Evolutionary conservation across 2,888 invertebrate genomes (phyloP).

Genomic region (Drosophila robusta): DNA sequence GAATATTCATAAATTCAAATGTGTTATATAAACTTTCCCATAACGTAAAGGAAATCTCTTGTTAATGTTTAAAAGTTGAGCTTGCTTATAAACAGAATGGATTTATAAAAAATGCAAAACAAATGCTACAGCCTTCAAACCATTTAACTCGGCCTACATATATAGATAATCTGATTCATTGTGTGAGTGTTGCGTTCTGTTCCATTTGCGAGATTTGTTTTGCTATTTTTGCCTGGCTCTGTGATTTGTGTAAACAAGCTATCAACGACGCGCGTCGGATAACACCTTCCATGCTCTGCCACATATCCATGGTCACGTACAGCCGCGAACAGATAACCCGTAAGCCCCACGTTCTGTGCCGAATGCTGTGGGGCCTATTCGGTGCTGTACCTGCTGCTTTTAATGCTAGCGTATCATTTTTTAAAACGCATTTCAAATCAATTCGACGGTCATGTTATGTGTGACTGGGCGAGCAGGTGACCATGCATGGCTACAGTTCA

Average conservation of each 20-base stretch:
- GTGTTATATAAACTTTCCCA: too few relatives aligned
- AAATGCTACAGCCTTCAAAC: background rate
- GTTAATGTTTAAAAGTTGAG: too few relatives aligned
- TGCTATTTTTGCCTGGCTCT: slow-evolving; percentile 21
- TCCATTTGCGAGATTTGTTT: slow-evolving; percentile 16
- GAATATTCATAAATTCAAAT: too few relatives aligned
- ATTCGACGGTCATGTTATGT: slow-evolving; percentile 52
- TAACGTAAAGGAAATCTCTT: too few relatives aligned
- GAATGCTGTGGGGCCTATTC: background rate
- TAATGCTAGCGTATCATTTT: slow-evolving; percentile 42
- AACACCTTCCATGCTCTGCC: slow-evolving; percentile 15
- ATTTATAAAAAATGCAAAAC: background rate
- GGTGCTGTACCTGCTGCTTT: background rate
- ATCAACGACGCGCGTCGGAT: slow-evolving; percentile 4
- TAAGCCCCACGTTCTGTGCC: background rate
- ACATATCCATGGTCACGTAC: slow-evolving; percentile 20
- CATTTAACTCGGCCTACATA: background rate
- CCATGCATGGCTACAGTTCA: slow-evolving; percentile 45
- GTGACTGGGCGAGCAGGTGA: slow-evolving; percentile 47
- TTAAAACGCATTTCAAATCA: slow-evolving; percentile 61
- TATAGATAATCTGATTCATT: slow-evolving; percentile 9
- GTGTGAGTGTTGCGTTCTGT: background rate
- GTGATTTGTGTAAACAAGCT: slow-evolving; percentile 36
- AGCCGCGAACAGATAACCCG: slow-evolving; percentile 1
- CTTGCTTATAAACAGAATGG: too few relatives aligned